Base-by-base conservation (phyloP, 2,797 vertebrate species). In the Gymnopithys bicolor region DNA sequence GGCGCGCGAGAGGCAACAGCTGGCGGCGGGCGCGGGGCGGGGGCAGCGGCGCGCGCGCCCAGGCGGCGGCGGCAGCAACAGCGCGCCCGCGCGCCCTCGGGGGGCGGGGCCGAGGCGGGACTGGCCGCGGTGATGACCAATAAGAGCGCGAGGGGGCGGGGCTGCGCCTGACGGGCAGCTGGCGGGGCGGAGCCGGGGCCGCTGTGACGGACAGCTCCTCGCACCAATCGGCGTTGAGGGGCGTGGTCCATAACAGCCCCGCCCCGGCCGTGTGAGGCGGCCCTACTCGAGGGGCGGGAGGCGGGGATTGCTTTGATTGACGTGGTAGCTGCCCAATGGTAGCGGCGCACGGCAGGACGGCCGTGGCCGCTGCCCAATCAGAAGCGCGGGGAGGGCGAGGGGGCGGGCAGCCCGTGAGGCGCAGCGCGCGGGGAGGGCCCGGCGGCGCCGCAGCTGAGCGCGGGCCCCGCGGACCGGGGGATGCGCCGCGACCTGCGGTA, bases 261-360 rank as follows among this genome's bases (percentile, higher is more conserved):
- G 5, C 51, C 19, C 27, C 3, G 7, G 32, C 16, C 4, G 6
- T 2, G 39, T 16, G 28, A 32, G 30, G 9, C 4, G 5, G 59
- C 5, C 10, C 11, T 7, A 23, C 15, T 19, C 23, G 43, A 39
- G 17, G 56, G 84, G 62, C 62, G 5, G 22, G 25, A 33, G 63
- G 62, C 19, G 27, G 37, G 45, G 12, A 6, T 28, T 19, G 11
- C 4, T 1, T 16, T 64, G 94, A 95, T 48, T 8, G 94, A 74
- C 63, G 21, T 67, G 1, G 0, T 0, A 0, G 0, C 1, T 0
- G 2, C 0, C 91, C 58, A 94, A 46, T 78, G 10, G 25, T 0
- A 30, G 11, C 0, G 12, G 8, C 2, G 16, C 0, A 0, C 4
- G 3, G 35, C 6, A 3, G n/a, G 52, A 67, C 21, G 53, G 12